Evolutionary conservation across 2,113 vertebrate species (phyloP).

Genomic region (Arothron firmamentum): DNA sequence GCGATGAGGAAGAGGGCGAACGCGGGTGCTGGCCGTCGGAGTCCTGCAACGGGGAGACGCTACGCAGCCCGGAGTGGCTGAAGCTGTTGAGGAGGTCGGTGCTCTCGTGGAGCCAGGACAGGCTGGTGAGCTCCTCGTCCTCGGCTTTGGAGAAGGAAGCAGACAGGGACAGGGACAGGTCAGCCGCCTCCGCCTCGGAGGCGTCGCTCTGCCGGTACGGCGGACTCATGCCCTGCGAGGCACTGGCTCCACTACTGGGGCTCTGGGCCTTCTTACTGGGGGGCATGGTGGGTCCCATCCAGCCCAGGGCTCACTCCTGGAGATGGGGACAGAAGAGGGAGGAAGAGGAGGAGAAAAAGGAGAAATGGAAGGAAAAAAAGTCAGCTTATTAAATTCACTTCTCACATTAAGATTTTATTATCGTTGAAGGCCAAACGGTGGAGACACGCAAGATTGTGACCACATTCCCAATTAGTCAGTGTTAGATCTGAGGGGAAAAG

Average conservation of each 20-base stretch:
- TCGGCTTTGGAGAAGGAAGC: conserved; percentile 80
- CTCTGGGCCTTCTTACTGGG: conserved; percentile 97
- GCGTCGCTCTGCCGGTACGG: conserved; percentile 78
- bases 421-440: conserved; percentile 40
- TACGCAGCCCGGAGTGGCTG: conserved; percentile 90
- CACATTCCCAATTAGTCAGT: conserved; percentile 48
- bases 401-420: conserved; percentile 22
- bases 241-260: conserved; percentile 87
- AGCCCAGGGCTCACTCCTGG: conserved; percentile 83
- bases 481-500: conserved; percentile 36
- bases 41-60: conserved; percentile 93
- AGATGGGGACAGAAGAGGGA: conserved; percentile 19
- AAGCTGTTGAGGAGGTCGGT: conserved; percentile 97
- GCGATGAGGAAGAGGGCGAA: conserved; percentile 78
- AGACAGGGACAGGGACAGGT: conserved; percentile 88
- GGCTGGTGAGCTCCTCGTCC: conserved; percentile 96
- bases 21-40: conserved; percentile 84
- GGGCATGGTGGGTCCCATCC: conserved; percentile 99
- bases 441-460: conserved; percentile 34
- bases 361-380: conserved; percentile 20
- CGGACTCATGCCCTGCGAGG: conserved; percentile 87
- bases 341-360: background rate
- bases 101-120: conserved; percentile 97
- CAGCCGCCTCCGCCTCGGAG: conserved; percentile 86
- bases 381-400: conserved; percentile 37